Conservation (phyloP, 1,140 invertebrate genomes). For the Campoletis sonorensis region DNA sequence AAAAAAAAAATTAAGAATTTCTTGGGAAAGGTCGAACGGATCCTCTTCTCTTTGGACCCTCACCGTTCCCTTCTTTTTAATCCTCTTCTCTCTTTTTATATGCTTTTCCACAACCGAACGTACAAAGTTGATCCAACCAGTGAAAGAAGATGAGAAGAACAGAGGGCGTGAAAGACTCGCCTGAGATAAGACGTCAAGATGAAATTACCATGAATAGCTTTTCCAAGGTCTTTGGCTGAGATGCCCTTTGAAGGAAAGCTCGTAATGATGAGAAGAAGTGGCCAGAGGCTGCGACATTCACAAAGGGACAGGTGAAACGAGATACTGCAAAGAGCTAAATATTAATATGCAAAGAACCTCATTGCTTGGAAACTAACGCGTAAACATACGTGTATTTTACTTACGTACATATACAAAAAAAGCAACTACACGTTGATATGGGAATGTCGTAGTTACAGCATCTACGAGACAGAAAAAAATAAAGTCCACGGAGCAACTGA, state of each 20-base stretch:
- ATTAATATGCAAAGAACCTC: conserved; percentile 7
- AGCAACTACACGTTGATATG: not conserved
- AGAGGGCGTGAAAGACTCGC: conserved; percentile 7
- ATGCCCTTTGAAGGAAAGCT: not conserved
- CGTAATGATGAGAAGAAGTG: not conserved
- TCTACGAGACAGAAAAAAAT: not conserved
- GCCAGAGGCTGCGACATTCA: not conserved
- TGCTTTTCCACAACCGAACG: not conserved
- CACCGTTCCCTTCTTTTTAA: not conserved
- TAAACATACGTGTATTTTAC: not conserved
- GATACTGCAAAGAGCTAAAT: not conserved
- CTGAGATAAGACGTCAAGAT: conserved; percentile 13
- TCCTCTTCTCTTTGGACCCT: not conserved
- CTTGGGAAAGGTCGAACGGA: not conserved
- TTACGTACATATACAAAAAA: not conserved
- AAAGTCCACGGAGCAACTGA: too few species aligned
- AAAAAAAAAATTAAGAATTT: not conserved
- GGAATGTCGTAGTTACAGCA: not conserved
- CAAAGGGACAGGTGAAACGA: not conserved
- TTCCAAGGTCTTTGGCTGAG: not conserved
- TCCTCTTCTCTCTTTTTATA: not conserved
- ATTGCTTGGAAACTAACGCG: not conserved
- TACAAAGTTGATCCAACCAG: not conserved
- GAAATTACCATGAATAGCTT: conserved; percentile 38
- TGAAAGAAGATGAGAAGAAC: not conserved